phyloP scores from a whole-genome alignment of 2,888 invertebrate species.

The Beris chalybata region DNA sequence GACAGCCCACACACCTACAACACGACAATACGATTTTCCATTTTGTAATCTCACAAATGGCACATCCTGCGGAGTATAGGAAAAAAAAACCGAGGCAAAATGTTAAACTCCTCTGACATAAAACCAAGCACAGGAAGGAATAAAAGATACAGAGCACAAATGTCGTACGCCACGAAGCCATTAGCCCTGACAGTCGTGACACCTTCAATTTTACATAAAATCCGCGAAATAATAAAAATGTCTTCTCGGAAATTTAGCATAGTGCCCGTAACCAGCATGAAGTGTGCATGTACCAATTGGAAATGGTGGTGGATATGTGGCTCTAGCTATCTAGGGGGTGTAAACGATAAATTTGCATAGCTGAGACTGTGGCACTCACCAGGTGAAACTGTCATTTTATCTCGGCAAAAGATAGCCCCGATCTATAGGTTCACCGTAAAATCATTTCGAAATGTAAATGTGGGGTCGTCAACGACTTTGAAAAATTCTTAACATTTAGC shows the following conservation, averaged over 20 bases:
- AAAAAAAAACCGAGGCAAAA: slow-evolving; percentile 2
- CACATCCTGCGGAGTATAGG: slow-evolving; percentile 3
- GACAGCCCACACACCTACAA: not conserved
- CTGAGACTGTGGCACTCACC: not conserved
- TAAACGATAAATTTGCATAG: not conserved
- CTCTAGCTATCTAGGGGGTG: not conserved
- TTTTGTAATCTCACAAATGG: slow-evolving; percentile 20
- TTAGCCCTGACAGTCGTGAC: slow-evolving; percentile 29
- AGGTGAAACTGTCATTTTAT: not conserved
- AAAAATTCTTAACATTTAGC: slow-evolving; percentile 28
- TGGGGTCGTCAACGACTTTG: slow-evolving; percentile 30
- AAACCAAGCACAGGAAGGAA: slow-evolving; percentile 10
- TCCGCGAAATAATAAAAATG: slow-evolving; percentile 34
- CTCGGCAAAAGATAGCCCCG: not conserved
- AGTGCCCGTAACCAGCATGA: not conserved
- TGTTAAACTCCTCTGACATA: not conserved
- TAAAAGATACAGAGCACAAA: slow-evolving; percentile 10
- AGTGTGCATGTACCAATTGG: not conserved
- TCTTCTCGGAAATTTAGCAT: slow-evolving; percentile 13
- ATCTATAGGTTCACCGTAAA: slow-evolving; percentile 13
- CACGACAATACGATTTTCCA: slow-evolving; percentile 22
- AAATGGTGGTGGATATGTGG: not conserved
- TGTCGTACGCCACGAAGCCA: slow-evolving; percentile 25
- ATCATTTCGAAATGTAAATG: slow-evolving; percentile 34
- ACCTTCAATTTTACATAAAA: slow-evolving; percentile 30